These are phyloP conservation scores for Melanotaenia pygmaea DNA, from an alignment of 2,797 vertebrate species.

Conservation along the genomic window DNA sequence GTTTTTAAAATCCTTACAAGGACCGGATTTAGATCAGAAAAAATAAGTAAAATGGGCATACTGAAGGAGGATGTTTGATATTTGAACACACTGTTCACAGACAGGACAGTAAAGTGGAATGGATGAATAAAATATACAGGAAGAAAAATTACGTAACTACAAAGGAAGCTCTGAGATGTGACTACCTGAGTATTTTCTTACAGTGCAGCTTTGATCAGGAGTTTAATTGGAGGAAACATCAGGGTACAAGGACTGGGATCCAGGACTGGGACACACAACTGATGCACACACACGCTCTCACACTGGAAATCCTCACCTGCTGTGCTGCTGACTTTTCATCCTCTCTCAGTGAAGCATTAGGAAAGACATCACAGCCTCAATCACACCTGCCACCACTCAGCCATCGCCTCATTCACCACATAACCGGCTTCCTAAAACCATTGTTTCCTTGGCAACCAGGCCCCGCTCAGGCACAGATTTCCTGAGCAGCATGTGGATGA, in stretches of 20 bases:
- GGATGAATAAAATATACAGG: conserved; percentile 20
- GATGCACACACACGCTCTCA: conserved; percentile 6
- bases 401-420: conserved; percentile 60
- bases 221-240: conserved; percentile 53
- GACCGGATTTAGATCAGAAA: not conserved
- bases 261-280: not conserved
- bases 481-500: conserved; percentile 53
- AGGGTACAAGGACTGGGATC: conserved; percentile 27
- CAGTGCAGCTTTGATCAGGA: conserved; percentile 35
- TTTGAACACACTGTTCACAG: conserved; percentile 1
- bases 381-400: conserved; percentile 69
- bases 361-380: conserved; percentile 59
- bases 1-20: conserved; percentile 8
- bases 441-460: conserved; percentile 73
- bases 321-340: conserved; percentile 55
- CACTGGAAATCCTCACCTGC: conserved; percentile 36
- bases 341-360: conserved; percentile 51
- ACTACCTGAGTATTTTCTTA: conserved; percentile 34
- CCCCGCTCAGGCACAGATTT: conserved; percentile 41
- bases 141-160: conserved; percentile 27
- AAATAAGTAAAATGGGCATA: not conserved
- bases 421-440: conserved; percentile 56
- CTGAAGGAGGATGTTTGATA: not conserved
- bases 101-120: conserved; percentile 5
- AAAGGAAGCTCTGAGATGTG: conserved; percentile 18